phyloP scores from a whole-genome alignment of 2,797 vertebrate species.

The Amblyraja radiata region DNA sequence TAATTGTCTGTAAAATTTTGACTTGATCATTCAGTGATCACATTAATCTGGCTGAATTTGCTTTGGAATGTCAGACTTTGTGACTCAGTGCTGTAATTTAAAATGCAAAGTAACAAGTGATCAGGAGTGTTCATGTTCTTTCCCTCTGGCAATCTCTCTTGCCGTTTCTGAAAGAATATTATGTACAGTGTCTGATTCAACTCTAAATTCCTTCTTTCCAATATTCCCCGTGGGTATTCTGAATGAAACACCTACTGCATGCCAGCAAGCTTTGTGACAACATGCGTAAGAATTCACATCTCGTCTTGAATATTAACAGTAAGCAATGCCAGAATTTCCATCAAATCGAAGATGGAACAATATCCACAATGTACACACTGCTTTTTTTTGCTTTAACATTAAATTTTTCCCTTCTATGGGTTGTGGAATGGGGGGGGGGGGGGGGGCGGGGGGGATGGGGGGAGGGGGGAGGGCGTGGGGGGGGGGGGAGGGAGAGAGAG shows the following conservation, averaged over 20 bases:
- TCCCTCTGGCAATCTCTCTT: slow-evolving; percentile 8
- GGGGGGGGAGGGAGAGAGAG: background rate
- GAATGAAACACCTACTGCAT: background rate
- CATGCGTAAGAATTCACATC: background rate
- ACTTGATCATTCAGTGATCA: slow-evolving; percentile 15
- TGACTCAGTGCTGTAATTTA: slow-evolving; percentile 15
- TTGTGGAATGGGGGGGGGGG: background rate
- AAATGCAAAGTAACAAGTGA: slow-evolving; percentile 33
- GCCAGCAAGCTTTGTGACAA: background rate
- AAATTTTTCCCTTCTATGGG: background rate
- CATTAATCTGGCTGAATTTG: slow-evolving; percentile 1
- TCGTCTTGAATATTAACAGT: background rate
- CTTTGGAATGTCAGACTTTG: slow-evolving; percentile 6
- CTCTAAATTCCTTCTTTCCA: background rate
- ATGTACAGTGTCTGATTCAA: background rate
- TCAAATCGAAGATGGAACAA: background rate
- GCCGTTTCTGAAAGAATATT: background rate
- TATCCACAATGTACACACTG: background rate
- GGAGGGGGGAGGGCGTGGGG: background rate
- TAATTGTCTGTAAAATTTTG: background rate
- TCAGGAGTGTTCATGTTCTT: background rate
- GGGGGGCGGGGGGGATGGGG: too few relatives aligned
- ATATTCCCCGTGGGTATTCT: background rate
- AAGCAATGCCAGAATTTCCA: background rate
- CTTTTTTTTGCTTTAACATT: background rate